These are phyloP conservation scores for Ganaspis brasiliensis DNA, from an alignment of 2,888 invertebrate species.

Conservation along the genomic window DNA sequence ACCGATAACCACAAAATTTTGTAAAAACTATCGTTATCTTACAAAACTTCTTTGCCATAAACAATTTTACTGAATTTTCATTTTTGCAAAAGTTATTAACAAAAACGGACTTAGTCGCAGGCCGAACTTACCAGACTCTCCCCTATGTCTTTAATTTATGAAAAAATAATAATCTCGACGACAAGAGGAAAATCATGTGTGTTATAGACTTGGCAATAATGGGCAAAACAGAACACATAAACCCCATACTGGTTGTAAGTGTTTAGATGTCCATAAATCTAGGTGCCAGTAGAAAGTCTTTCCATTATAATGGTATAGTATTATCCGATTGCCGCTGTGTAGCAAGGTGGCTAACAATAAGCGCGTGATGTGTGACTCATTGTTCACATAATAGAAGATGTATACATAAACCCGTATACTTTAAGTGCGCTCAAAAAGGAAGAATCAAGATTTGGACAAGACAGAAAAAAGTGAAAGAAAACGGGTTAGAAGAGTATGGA, in stretches of 20 bases:
- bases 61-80: too few species aligned
- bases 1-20: too few species aligned
- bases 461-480: too few species aligned
- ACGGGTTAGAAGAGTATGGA: neutral
- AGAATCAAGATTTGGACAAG: neutral
- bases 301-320: slow-evolving; percentile 64
- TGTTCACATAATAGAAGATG: slow-evolving; percentile 47
- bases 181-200: neutral
- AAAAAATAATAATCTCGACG: neutral
- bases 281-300: slow-evolving; percentile 79
- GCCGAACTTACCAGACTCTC: too few species aligned
- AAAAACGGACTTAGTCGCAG: too few species aligned
- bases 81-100: too few species aligned
- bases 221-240: slow-evolving; percentile 48
- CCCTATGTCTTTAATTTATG: too few species aligned
- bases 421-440: slow-evolving; percentile 40
- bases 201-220: neutral
- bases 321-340: neutral
- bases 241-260: slow-evolving; percentile 50
- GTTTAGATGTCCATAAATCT: slow-evolving; percentile 78
- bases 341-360: slow-evolving; percentile 43
- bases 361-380: slow-evolving; percentile 25
- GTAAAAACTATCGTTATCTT: too few species aligned
- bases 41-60: too few species aligned
- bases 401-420: slow-evolving; percentile 43